Percentiles rank a stretch among this genome's conserved stretches.
These are phyloP conservation scores for Thereuonema tuberculata DNA, from an alignment of 1,140 invertebrate genomes.

Conservation along the genomic window DNA sequence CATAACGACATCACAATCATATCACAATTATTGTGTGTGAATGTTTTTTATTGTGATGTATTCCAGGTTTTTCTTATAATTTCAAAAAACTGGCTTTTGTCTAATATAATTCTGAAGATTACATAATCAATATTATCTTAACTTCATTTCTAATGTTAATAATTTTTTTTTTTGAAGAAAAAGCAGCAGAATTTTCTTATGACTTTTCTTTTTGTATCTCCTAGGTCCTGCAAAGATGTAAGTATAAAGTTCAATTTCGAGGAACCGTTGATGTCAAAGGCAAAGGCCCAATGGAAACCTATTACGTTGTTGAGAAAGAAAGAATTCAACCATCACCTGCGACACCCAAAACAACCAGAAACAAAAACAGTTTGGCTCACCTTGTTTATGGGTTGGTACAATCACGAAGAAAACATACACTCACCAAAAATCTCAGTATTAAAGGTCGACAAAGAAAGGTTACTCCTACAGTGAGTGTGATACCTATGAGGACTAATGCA, in stretches of 20 bases:
- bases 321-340: slow-evolving; percentile 34
- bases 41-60: no score
- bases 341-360: slow-evolving; percentile 51
- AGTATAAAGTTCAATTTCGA: slow-evolving; percentile 56
- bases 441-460: background rate
- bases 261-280: slow-evolving; percentile 81
- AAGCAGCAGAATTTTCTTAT: no score
- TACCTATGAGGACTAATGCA: no score
- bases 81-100: no score
- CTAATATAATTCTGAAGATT: no score
- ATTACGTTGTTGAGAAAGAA: slow-evolving; percentile 59
- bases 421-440: background rate
- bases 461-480: slow-evolving; percentile 12
- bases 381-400: slow-evolving; percentile 76
- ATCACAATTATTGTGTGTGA: no score
- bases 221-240: slow-evolving; percentile 51
- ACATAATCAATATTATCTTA: no score
- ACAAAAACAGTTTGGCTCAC: slow-evolving; percentile 56
- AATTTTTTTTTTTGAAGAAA: no score
- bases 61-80: no score
- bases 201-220: no score
- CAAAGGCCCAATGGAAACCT: slow-evolving; percentile 90
- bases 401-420: slow-evolving; percentile 38
- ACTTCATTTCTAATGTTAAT: no score
- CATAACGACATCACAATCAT: no score